A percentile compares a stretch with the other conserved stretches of the same genome.
Conservation (phyloP, 2,113 vertebrate genomes). For the Actenoides hombroni region DNA sequence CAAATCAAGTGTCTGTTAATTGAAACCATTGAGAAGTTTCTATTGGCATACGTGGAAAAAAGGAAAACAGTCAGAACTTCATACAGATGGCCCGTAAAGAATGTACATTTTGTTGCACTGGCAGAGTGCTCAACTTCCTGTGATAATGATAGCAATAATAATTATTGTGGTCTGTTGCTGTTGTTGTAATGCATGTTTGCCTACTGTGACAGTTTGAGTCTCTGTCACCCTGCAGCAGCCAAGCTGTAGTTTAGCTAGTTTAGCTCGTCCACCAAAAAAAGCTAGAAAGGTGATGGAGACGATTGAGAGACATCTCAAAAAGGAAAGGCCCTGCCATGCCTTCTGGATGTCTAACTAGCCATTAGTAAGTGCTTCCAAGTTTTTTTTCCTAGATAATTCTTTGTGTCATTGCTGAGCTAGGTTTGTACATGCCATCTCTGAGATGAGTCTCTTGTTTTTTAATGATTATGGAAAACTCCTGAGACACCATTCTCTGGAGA, state of each 20-base stretch:
- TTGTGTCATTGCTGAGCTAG: not conserved
- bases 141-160: not conserved
- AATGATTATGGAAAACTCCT: too few relatives aligned
- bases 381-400: not conserved
- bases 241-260: not conserved
- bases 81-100: not conserved
- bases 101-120: rapidly evolving
- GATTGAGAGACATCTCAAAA: not conserved
- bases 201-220: not conserved
- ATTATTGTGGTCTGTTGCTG: not conserved
- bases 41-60: not conserved
- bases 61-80: not conserved
- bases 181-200: not conserved
- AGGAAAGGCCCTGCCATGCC: not conserved
- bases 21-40: not conserved
- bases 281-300: not conserved
- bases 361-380: not conserved
- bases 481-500: not conserved
- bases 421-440: not conserved
- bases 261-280: not conserved
- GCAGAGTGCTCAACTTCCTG: not conserved
- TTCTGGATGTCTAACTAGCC: not conserved
- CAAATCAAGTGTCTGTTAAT: not conserved
- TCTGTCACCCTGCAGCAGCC: not conserved
- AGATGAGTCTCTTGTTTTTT: too few relatives aligned